Evolutionary conservation across 1,140 invertebrate species (phyloP).

Genomic region (Bombus vancouverensis): DNA sequence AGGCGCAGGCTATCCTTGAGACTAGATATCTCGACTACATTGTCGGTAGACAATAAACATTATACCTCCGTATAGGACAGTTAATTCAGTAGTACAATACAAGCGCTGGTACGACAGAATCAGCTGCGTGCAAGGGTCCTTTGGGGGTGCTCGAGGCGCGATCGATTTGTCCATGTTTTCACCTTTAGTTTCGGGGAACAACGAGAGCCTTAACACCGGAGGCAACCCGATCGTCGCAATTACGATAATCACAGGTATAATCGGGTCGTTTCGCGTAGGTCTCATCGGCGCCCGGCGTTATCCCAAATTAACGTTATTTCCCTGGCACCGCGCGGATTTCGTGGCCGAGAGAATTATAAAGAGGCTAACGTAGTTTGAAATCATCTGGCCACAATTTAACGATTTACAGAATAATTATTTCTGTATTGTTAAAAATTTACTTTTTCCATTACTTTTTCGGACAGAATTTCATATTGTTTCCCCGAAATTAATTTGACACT

Average conservation of each 20-base stretch:
- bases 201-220: neutral
- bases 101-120: neutral
- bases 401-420: neutral
- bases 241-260: constrained; percentile 76
- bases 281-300: constrained; percentile 31
- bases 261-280: constrained; percentile 50
- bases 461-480: neutral
- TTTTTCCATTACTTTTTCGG: neutral
- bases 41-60: neutral
- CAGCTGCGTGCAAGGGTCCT: constrained; percentile 3
- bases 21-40: neutral
- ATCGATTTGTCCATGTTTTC: constrained; percentile 26
- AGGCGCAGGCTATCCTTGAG: neutral
- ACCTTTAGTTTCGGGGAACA: constrained; percentile 16
- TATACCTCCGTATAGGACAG: neutral
- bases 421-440: neutral
- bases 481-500: neutral
- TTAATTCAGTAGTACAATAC: neutral
- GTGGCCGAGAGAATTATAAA: neutral
- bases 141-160: neutral
- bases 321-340: neutral
- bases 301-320: constrained; percentile 66
- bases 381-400: neutral
- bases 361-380: neutral
- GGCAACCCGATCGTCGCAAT: constrained; percentile 58